These are phyloP conservation scores for Drosophila bipectinata DNA, from an alignment of 1,140 invertebrate species.

Conservation along the genomic window DNA sequence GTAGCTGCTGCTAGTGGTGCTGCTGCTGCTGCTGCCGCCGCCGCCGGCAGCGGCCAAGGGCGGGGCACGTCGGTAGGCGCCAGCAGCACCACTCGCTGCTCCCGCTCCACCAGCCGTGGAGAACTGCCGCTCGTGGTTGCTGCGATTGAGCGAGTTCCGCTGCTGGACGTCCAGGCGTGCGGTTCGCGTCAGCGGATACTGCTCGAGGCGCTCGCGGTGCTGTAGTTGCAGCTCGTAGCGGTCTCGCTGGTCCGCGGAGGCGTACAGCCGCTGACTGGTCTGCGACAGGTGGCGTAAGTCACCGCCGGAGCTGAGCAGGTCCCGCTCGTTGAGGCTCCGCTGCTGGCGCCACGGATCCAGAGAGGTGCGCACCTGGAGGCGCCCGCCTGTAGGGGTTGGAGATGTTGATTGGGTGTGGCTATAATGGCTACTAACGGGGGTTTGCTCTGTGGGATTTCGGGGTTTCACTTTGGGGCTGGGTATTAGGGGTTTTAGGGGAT, in stretches of 20 bases:
- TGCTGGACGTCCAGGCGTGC: constrained; percentile 82
- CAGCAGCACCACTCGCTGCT: constrained; percentile 46
- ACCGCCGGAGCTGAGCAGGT: constrained; percentile 65
- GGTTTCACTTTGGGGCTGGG: not conserved
- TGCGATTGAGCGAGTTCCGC: constrained; percentile 79
- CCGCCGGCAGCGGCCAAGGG: constrained; percentile 69
- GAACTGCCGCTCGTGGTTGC: constrained; percentile 82
- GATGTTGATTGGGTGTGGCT: constrained; percentile 52
- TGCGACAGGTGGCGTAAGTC: constrained; percentile 68
- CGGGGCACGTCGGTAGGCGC: constrained; percentile 70
- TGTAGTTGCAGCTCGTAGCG: constrained; percentile 79
- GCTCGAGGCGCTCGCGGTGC: constrained; percentile 77
- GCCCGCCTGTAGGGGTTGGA: constrained; percentile 75
- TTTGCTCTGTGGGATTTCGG: constrained; percentile 18
- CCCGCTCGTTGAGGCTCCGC: constrained; percentile 80
- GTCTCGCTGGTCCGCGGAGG: constrained; percentile 78
- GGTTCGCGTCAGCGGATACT: constrained; percentile 77
- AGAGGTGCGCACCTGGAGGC: constrained; percentile 72
- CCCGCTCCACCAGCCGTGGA: constrained; percentile 18
- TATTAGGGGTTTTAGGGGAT: constrained; percentile 21
- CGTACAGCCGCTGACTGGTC: constrained; percentile 70
- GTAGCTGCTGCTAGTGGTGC: constrained; percentile 75
- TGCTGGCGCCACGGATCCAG: constrained; percentile 78
- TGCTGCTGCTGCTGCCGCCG: constrained; percentile 71
- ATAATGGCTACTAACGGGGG: constrained; percentile 29